A percentile compares a stretch with the other conserved stretches of the same genome.
These are phyloP conservation scores for Actinopyga echinites DNA, from an alignment of 53 echinoderm and acorn worm genomes.

Conservation along the genomic window DNA sequence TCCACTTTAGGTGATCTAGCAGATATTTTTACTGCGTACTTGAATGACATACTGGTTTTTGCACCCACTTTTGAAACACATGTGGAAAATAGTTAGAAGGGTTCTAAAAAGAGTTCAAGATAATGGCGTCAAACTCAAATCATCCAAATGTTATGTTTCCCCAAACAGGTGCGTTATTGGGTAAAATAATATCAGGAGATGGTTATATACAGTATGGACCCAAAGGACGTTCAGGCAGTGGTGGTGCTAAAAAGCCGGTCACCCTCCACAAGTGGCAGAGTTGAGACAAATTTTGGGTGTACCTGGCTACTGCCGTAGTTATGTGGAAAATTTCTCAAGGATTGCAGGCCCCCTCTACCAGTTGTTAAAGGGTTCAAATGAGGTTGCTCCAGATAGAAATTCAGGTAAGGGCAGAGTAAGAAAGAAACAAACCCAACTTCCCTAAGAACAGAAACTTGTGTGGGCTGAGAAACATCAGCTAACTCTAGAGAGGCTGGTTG, in stretches of 20 bases:
- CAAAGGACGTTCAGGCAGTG: no score
- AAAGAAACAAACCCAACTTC: neutral
- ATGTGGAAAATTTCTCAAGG: neutral
- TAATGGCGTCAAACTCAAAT: neutral
- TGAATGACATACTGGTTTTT: no score
- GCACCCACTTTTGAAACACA: no score
- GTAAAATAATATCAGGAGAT: neutral
- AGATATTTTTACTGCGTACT: no score
- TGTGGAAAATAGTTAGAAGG: no score
- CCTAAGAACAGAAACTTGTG: neutral
- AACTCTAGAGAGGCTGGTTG: neutral
- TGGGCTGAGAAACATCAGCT: no score
- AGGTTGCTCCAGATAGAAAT: neutral
- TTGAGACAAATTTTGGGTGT: neutral
- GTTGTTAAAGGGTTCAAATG: neutral
- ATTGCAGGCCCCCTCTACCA: slow-evolving; percentile 39
- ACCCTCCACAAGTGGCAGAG: no score
- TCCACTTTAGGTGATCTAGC: no score
- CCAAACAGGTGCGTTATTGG: neutral
- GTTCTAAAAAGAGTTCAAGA: no score
- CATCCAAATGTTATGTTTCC: no score
- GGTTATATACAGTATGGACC: no score
- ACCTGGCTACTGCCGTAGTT: neutral
- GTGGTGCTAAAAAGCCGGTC: no score
- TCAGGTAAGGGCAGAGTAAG: neutral